Evolutionary conservation across 1,140 invertebrate genomes (phyloP).

Genomic region (Epicauta chinensis): DNA sequence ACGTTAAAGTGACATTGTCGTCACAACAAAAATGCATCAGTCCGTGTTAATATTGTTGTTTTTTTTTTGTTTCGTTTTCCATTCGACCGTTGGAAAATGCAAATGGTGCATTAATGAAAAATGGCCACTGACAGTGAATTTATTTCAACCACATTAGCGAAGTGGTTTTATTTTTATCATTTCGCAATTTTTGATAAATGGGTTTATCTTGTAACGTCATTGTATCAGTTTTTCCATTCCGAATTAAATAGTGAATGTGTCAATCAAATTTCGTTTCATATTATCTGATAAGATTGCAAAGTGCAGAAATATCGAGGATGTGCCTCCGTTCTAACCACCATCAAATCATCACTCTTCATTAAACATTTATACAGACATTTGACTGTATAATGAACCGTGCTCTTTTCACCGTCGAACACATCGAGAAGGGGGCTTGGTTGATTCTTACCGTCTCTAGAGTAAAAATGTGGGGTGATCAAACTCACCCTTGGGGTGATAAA

Average conservation of each 20-base stretch:
- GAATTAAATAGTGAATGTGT: too few species aligned
- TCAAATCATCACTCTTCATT: slow-evolving; percentile 44
- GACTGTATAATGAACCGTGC: slow-evolving; percentile 40
- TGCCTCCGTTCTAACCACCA: slow-evolving; percentile 1
- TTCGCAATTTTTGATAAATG: not conserved
- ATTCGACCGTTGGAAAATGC: not conserved
- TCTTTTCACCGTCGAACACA: slow-evolving; percentile 21
- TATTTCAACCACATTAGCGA: slow-evolving; percentile 3
- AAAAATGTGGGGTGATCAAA: slow-evolving; percentile 28
- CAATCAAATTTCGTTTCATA: too few species aligned
- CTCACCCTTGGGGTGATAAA: slow-evolving; percentile 29
- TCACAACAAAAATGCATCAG: slow-evolving; percentile 11
- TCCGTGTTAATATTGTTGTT: not conserved
- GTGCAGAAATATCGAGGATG: too few species aligned
- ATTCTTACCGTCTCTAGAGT: slow-evolving; percentile 19
- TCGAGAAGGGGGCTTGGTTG: slow-evolving; percentile 14
- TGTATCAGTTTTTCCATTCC: too few species aligned
- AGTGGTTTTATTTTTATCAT: too few species aligned
- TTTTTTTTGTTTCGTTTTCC: too few species aligned
- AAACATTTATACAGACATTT: slow-evolving; percentile 42
- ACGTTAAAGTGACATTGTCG: too few species aligned
- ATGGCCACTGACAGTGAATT: slow-evolving; percentile 6
- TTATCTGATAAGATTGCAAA: too few species aligned
- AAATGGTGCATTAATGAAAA: slow-evolving; percentile 15
- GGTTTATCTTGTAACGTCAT: slow-evolving; percentile 5